A percentile compares a stretch with the other conserved stretches of the same genome.
phyloP scores from a whole-genome alignment of 1,140 invertebrate species.

The Aphelinus certus region DNA sequence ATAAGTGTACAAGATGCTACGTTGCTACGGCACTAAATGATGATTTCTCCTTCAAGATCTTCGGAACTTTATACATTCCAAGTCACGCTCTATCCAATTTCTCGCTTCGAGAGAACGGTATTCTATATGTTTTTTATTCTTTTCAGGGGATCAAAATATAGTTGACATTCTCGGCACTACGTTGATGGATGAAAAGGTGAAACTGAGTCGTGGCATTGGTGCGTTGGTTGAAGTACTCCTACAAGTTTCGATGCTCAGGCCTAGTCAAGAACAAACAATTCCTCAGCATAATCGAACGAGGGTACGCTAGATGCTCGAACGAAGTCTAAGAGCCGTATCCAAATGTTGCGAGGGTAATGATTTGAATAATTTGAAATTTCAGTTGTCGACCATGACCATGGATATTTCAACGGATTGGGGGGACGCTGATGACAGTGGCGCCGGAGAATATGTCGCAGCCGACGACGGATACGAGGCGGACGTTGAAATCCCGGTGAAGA shows the following conservation, averaged over 20 bases:
- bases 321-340: too few relatives aligned
- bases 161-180: constrained; percentile 50
- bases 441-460: constrained; percentile 65
- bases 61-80: too few relatives aligned
- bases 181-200: constrained; percentile 52
- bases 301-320: constrained; percentile 45
- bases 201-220: constrained; percentile 56
- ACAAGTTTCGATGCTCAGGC: constrained; percentile 58
- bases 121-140: background rate
- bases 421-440: constrained; percentile 65
- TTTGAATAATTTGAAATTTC: constrained; percentile 6
- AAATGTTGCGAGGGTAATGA: too few relatives aligned
- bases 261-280: constrained; percentile 56
- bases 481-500: constrained; percentile 60
- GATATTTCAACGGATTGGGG: constrained; percentile 64
- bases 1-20: too few relatives aligned
- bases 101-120: too few relatives aligned
- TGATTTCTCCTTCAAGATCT: too few relatives aligned
- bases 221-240: constrained; percentile 57
- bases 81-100: too few relatives aligned
- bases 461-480: constrained; percentile 74
- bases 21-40: too few relatives aligned
- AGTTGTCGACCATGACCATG: constrained; percentile 59
- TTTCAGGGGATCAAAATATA: constrained; percentile 54
- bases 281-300: constrained; percentile 56